Percentiles rank a stretch among this genome's conserved stretches.
phyloP scores from a whole-genome alignment of 2,797 vertebrate genomes.

The Acanthornis magna region DNA sequence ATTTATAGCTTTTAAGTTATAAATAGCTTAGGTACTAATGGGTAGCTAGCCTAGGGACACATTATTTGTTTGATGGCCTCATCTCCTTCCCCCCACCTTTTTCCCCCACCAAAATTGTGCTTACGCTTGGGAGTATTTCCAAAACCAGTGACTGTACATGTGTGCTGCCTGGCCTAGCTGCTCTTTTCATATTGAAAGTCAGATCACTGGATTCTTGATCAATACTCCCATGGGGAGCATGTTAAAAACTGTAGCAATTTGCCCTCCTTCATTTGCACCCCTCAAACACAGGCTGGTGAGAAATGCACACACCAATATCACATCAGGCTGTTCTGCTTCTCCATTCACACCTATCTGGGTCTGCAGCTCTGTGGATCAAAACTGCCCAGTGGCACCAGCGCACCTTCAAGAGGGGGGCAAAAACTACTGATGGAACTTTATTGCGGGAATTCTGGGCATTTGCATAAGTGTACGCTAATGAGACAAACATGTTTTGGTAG shows the following conservation, averaged over 20 bases:
- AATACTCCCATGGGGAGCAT: not conserved
- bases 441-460: not conserved
- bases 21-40: not conserved
- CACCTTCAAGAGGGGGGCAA: not conserved
- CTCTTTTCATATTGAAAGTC: not conserved
- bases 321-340: not conserved
- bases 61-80: not conserved
- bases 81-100: not conserved
- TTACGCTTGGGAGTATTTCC: not conserved
- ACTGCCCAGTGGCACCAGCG: not conserved
- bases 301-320: not conserved
- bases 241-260: not conserved
- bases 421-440: accelerated
- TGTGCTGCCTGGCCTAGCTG: not conserved
- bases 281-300: not conserved
- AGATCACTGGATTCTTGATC: not conserved
- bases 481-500: not conserved
- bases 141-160: not conserved
- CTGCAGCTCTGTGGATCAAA: not conserved
- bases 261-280: not conserved
- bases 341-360: not conserved
- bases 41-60: not conserved
- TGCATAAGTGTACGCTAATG: not conserved
- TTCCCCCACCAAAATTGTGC: accelerated
- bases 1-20: not conserved